Evolutionary conservation across 1,140 invertebrate genomes (phyloP).

Genomic region (Phthorimaea operculella): DNA sequence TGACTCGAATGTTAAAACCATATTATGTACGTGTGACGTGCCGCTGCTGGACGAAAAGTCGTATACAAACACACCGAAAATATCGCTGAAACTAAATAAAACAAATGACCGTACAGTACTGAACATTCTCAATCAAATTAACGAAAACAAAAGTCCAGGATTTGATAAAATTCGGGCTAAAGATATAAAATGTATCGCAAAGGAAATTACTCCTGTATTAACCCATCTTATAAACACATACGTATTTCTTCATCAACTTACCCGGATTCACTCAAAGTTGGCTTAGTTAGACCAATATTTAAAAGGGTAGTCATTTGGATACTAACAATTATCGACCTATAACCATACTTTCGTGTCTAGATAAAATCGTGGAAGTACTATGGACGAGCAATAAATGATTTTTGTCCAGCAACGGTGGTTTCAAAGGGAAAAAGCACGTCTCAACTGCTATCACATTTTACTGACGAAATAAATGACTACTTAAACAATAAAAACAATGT

Average conservation of each 20-base stretch:
- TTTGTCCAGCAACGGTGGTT: conserved; percentile 20
- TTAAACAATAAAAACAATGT: conserved; percentile 19
- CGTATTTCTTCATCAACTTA: background rate
- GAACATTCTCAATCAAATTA: background rate
- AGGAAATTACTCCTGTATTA: background rate
- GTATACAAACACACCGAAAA: background rate
- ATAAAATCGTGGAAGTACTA: conserved; percentile 27
- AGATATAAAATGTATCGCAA: background rate
- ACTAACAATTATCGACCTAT: background rate
- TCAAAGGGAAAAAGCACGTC: conserved; percentile 16
- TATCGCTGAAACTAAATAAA: background rate
- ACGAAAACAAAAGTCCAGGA: background rate
- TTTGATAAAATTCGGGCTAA: background rate
- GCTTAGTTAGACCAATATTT: background rate
- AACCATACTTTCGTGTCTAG: conserved; percentile 17
- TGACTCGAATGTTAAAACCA: background rate
- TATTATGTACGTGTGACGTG: background rate
- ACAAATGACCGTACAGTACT: background rate
- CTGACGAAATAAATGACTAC: conserved; percentile 20
- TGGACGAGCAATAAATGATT: conserved; percentile 19
- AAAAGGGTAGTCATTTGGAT: background rate
- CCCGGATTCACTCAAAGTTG: background rate
- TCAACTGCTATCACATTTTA: conserved; percentile 20
- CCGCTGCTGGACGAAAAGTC: background rate
- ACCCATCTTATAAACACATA: background rate